Base-by-base conservation (phyloP, 2,888 invertebrate species). In the Bimastos eiseni region DNA sequence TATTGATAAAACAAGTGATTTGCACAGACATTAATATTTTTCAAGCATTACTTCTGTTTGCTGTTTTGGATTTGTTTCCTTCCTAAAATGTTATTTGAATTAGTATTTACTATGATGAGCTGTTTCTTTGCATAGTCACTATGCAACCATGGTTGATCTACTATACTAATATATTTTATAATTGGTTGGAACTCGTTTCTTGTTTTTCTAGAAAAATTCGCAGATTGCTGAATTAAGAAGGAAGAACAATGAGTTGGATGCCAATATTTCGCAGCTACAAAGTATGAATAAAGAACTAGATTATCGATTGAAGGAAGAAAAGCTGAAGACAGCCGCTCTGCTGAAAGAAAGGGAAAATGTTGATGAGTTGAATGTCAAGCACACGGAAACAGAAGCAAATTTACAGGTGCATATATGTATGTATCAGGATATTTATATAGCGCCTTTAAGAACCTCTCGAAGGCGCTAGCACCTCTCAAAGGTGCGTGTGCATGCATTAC, bases 361-460 rank as follows among this genome's bases (percentile, higher is more conserved):
- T 86, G 19, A 86, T 86, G 86, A 86, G 36, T 86, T 86, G 34
- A 86, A 86, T 21, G 86, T 24, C 24, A 36, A 86, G 37, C 86
- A 36, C 37, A 37, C 86, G 6, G 36, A 36, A 37, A 86, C 34
- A 17, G 37, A 86, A 86, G 37, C 86, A 36, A 34, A 86, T 36
- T 34, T 86, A 34, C 86, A 86, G 86, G 86, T 86, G 19, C 37
- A 36, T 36, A 6, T 24, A 86, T 4, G 19, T 33, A 3, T 41
- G 15, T 41, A n/a, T n/a, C n/a, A n/a, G n/a, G n/a, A n/a, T n/a
- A n/a, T n/a, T n/a, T n/a, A n/a, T n/a, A n/a, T n/a, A n/a, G n/a
- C n/a, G n/a, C n/a, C n/a, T n/a, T n/a, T n/a, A n/a, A n/a, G n/a
- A n/a, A n/a, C n/a, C n/a, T n/a, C n/a, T n/a, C n/a, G n/a, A n/a